Base-by-base conservation (phyloP, 1,140 invertebrate genomes). In the Oncopeltus fasciatus region DNA sequence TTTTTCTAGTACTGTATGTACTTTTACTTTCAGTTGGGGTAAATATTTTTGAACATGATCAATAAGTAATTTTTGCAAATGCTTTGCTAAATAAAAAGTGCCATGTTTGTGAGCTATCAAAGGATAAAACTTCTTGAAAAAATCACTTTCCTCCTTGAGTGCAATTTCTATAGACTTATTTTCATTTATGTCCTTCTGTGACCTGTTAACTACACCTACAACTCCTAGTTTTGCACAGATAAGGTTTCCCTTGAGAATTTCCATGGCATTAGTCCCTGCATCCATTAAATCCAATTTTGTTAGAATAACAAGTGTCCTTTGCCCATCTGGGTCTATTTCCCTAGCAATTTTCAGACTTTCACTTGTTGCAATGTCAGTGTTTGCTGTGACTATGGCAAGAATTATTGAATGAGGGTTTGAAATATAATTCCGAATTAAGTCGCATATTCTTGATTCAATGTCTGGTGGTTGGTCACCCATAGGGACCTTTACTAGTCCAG, bases 211-310 rank as follows among this genome's bases (percentile, higher is more conserved):
- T 1, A 88, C 82, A 60, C 86, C 86, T 65, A 88, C 81, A 61
- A 88, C 88, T n/a, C 86, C 86, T 8, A 89, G 72, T 70, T 87
- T 87, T 0, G 88, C 82, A 16, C 83, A 83, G 63, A 88, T 84
- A 28, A 87, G 75, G 64, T 79, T 70, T 0, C 86, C 86, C 71
- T 78, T 82, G 4, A 88, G 70, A 1, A 87, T 80, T 67, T 88
- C 85, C 69, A 81, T 79, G 0, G 86, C 86, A 75, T 88, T 83
- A 14, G 86, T 88, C 0, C 86, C 86, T 28, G 75, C 74, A 74
- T 88, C 86, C 86, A 89, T 88, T 26, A 88, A 69, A 72, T 89
- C 86, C 18, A 89, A 70, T 71, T 88, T 88, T 2, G 85, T 88
- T 1, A 88, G 72, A 16, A 88, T 85, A 56, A 81, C 83, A 16